Percentiles rank a stretch among this genome's conserved stretches.
These are phyloP conservation scores for Calameuta filiformis DNA, from an alignment of 2,888 invertebrate genomes.

Conservation along the genomic window DNA sequence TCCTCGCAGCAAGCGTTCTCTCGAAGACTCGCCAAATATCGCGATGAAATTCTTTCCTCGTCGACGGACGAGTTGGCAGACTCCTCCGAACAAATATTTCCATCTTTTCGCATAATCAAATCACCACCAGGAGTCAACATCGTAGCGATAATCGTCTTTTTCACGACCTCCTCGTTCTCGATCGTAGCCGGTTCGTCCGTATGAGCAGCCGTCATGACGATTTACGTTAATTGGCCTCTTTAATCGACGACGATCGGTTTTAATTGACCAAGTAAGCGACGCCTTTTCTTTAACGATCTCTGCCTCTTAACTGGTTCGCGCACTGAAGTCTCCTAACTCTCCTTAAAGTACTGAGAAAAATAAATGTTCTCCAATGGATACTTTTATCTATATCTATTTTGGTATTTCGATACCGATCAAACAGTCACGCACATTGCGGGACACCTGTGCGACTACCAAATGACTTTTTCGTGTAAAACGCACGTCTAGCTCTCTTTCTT, in stretches of 20 bases:
- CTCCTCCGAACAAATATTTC: neutral
- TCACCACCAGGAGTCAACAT: neutral
- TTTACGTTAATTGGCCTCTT: conserved; percentile 25
- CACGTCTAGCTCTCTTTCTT: neutral
- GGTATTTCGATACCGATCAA: neutral
- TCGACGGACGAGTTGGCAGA: neutral
- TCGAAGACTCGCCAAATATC: neutral
- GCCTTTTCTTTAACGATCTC: conserved; percentile 19
- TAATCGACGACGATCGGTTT: conserved; percentile 38
- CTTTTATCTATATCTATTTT: conserved; percentile 1
- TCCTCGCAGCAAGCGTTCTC: neutral
- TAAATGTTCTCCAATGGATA: neutral
- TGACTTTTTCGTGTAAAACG: conserved; percentile 13
- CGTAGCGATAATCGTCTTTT: neutral
- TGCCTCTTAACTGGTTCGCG: neutral
- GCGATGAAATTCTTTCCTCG: neutral
- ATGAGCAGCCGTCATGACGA: conserved; percentile 42
- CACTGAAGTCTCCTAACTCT: neutral
- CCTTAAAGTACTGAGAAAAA: neutral
- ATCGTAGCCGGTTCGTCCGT: conserved; percentile 24
- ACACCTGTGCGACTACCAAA: conserved; percentile 19
- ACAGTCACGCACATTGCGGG: neutral
- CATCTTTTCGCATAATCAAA: neutral
- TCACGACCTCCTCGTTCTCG: neutral
- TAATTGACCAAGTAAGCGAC: conserved; percentile 31